A percentile compares a stretch with the other conserved stretches of the same genome.
phyloP scores from a whole-genome alignment of 2,797 vertebrate species.

The Ctenosaura bakeri region DNA sequence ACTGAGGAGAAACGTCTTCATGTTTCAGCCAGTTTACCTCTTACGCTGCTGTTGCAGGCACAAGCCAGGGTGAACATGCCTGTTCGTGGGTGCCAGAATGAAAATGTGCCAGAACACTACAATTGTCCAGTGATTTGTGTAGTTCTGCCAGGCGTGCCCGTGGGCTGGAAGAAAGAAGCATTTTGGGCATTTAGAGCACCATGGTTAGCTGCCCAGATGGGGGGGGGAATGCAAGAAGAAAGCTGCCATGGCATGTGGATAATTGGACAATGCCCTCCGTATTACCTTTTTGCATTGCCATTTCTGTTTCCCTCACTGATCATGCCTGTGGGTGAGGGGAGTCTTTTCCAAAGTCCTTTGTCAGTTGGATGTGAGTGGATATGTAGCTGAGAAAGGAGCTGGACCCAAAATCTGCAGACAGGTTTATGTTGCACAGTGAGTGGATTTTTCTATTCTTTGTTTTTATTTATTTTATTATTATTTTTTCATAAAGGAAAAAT shows the following conservation, averaged over 20 bases:
- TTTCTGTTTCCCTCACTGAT: neutral
- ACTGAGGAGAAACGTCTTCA: conserved; percentile 22
- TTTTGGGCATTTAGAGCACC: accelerated
- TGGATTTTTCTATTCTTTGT: neutral
- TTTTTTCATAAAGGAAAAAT: neutral
- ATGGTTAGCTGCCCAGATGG: accelerated
- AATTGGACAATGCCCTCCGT: accelerated
- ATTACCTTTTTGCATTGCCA: conserved; percentile 3
- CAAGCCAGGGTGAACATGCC: neutral
- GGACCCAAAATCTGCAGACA: neutral
- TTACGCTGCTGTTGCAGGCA: conserved; percentile 21
- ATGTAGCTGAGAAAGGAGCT: conserved; percentile 11
- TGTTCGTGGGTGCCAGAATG: neutral
- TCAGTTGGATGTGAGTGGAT: neutral
- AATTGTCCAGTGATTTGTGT: neutral
- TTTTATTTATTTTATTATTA: no score
- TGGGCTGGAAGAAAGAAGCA: neutral
- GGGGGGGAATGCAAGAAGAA: neutral
- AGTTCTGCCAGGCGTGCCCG: neutral
- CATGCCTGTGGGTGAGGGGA: neutral
- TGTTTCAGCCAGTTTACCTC: neutral
- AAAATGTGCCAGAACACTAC: neutral
- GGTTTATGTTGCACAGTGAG: neutral
- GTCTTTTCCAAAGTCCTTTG: neutral
- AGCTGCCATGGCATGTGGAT: neutral